phyloP scores from a whole-genome alignment of 2,888 invertebrate genomes.

The Cloeon dipterum region DNA sequence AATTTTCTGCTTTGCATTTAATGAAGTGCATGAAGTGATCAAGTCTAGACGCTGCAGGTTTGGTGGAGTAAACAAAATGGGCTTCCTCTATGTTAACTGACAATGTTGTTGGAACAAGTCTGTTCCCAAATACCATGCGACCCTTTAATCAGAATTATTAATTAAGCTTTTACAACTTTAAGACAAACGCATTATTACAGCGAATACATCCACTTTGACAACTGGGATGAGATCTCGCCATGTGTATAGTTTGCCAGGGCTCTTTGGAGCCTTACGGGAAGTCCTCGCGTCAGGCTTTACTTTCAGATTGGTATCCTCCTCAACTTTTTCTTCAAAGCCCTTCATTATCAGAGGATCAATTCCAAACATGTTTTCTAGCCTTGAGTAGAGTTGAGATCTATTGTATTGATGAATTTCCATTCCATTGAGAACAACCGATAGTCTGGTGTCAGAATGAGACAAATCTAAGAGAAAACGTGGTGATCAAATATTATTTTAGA shows the following conservation, averaged over 20 bases:
- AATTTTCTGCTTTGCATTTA: slow-evolving; percentile 85
- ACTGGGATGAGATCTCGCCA: slow-evolving; percentile 94
- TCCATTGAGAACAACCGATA: slow-evolving; percentile 79
- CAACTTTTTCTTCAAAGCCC: slow-evolving; percentile 25
- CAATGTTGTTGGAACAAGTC: slow-evolving; percentile 77
- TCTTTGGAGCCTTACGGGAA: slow-evolving; percentile 7
- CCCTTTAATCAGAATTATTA: slow-evolving; percentile 32
- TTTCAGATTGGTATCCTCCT: slow-evolving; percentile 9
- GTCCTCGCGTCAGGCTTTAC: slow-evolving; percentile 1
- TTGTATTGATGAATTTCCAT: slow-evolving; percentile 92
- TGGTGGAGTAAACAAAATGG: slow-evolving; percentile 83
- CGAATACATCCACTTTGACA: slow-evolving; percentile 81
- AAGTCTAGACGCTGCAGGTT: slow-evolving; percentile 77
- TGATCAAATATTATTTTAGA: slow-evolving; percentile 3
- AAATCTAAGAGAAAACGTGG: slow-evolving; percentile 38
- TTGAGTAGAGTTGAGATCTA: slow-evolving; percentile 64
- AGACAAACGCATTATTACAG: slow-evolving; percentile 38
- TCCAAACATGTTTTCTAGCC: slow-evolving; percentile 71
- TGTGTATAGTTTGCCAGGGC: slow-evolving; percentile 25
- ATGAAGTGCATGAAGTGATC: slow-evolving; percentile 92
- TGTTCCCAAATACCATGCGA: slow-evolving; percentile 85
- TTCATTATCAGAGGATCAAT: slow-evolving; percentile 53
- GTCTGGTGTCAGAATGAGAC: slow-evolving; percentile 80
- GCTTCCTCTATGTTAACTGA: slow-evolving; percentile 84
- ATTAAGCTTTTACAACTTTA: too few species aligned